Evolutionary conservation across 2,113 vertebrate species (phyloP), one percentile per base, ranked within the genome.

Genomic region (Physeter macrocephalus): DNA sequence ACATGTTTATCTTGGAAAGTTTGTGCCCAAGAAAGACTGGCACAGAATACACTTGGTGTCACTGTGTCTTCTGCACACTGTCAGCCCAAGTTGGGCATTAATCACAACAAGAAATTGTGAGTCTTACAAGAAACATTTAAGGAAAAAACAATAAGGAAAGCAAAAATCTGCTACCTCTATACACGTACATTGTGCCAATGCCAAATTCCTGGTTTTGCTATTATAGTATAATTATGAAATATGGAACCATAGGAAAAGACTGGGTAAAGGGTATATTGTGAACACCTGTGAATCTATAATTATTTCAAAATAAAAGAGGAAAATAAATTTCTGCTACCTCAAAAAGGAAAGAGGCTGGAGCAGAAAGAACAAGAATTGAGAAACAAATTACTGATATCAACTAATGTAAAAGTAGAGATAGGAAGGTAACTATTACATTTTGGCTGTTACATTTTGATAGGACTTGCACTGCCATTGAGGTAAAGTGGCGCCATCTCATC

Each of bases 1-100:
- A 54, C 29, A 46, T 43, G 59, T 39, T 96, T 87, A 87, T 29
- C 78, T 97, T 82, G 49, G 66, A 64, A 81, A 90, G 3, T 25
- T 34, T 86, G 71, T 67, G n/a, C 34, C 18, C 34, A 46, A 80
- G 64, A 71, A 93, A 72, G 49, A 66, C 3, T 64, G 69, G 36
- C 83, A 77, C 2, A 71, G 39, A 67, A 62, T 11, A 25, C 2
- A n/a, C 12, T 64, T 92, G 90, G 36, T 27, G 15, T 39, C 34
- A 5, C 61, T 88, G 5, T 64, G 62, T 52, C 61, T 88, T 87
- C 57, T 87, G 69, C 67, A 88, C 29, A 41, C 31, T 57, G 36
- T 80, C 54, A 85, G 85, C 7, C 25, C 20, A 64, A 72, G 6
- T 15, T 57, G 5, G 13, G 57, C 18, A 57, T 88, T 72, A 84